Conservation (phyloP, 1,140 invertebrate species). For the Polyergus mexicanus region DNA sequence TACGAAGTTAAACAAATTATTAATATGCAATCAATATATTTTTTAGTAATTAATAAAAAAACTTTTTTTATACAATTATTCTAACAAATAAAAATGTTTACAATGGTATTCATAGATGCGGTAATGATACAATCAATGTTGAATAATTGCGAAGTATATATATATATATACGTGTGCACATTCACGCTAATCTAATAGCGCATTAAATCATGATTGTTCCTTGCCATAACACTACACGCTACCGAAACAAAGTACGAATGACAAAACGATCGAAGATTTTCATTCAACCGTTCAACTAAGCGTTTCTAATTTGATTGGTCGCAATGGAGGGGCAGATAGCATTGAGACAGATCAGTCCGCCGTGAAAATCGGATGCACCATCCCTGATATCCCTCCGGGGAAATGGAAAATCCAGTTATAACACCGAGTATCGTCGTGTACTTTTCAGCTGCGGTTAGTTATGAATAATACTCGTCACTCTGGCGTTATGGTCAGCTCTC, state of each 20-base stretch:
- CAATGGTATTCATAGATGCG: neutral
- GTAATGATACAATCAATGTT: slow-evolving; percentile 19
- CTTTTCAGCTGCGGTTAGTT: slow-evolving; percentile 61
- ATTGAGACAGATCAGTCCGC: slow-evolving; percentile 79
- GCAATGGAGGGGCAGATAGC: slow-evolving; percentile 11
- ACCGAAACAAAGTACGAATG: slow-evolving; percentile 62
- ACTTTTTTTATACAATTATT: neutral
- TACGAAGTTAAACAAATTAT: neutral
- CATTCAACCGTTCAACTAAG: slow-evolving; percentile 74
- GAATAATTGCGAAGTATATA: slow-evolving; percentile 39
- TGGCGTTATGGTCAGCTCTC: slow-evolving; percentile 33
- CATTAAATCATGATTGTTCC: slow-evolving; percentile 31
- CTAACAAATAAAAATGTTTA: slow-evolving; percentile 5
- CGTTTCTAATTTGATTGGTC: slow-evolving; percentile 78
- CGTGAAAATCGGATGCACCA: slow-evolving; percentile 75
- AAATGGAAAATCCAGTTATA: slow-evolving; percentile 72
- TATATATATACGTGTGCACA: slow-evolving; percentile 16
- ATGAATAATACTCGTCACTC: slow-evolving; percentile 59
- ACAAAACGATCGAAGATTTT: slow-evolving; percentile 76
- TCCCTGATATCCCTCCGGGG: slow-evolving; percentile 30
- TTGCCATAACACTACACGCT: slow-evolving; percentile 8
- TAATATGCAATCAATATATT: neutral
- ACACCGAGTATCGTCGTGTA: slow-evolving; percentile 59
- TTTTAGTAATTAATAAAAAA: neutral
- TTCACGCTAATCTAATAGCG: slow-evolving; percentile 14